phyloP scores from a whole-genome alignment of 2,888 invertebrate species.

The Nebria salina region DNA sequence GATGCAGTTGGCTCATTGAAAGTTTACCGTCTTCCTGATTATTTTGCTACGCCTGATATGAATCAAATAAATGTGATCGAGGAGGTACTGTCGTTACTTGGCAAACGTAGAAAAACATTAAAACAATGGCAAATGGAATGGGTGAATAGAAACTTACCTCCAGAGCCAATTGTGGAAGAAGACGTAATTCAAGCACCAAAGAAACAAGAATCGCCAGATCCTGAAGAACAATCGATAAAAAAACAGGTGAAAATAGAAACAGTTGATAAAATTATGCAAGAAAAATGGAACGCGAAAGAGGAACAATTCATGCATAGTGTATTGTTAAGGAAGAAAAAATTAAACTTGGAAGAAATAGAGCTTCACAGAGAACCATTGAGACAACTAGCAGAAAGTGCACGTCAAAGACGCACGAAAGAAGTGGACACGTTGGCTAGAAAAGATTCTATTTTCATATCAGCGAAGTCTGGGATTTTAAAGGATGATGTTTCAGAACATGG shows the following conservation, averaged over 20 bases:
- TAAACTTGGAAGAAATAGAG: constrained; percentile 69
- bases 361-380: constrained; percentile 70
- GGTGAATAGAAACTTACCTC: constrained; percentile 59
- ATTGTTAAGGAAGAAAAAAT: constrained; percentile 71
- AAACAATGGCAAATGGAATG: constrained; percentile 55
- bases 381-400: constrained; percentile 68
- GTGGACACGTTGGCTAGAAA: constrained; percentile 63
- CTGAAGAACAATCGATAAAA: constrained; percentile 37
- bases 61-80: constrained; percentile 65
- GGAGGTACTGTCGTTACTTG: constrained; percentile 62
- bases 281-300: constrained; percentile 72
- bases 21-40: constrained; percentile 68
- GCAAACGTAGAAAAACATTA: constrained; percentile 62
- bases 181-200: constrained; percentile 48
- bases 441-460: constrained; percentile 72
- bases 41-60: constrained; percentile 61
- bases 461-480: constrained; percentile 51
- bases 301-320: constrained; percentile 72
- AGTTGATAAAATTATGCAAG: constrained; percentile 59
- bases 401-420: constrained; percentile 68
- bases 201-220: constrained; percentile 49
- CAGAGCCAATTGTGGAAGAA: neutral
- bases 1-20: constrained; percentile 76
- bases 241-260: constrained; percentile 56
- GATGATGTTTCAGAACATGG: constrained; percentile 52